Percentiles rank a stretch among this genome's conserved stretches.
These are phyloP conservation scores for Thryonomys swinderianus DNA, from an alignment of 2,113 vertebrate species.

Conservation along the genomic window DNA sequence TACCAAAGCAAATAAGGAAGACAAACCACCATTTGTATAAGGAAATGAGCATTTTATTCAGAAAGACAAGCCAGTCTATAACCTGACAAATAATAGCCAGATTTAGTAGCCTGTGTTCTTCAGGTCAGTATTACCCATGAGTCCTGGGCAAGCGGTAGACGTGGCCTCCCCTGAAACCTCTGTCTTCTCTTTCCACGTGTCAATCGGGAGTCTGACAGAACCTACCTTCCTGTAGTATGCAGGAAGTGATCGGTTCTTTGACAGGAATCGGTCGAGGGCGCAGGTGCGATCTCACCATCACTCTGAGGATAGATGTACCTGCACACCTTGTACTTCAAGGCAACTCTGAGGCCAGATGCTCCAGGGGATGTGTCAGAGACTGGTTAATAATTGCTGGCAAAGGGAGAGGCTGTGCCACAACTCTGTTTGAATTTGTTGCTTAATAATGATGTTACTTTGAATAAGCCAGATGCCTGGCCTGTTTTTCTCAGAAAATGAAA, in stretches of 20 bases:
- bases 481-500: not conserved
- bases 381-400: constrained; percentile 13
- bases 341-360: not conserved
- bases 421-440: not conserved
- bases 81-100: not conserved
- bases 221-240: not conserved
- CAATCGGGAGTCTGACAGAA: not conserved
- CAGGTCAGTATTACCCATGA: not conserved
- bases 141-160: not conserved
- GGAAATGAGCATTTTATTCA: not conserved
- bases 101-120: not conserved
- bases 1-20: not conserved
- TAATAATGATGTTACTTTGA: not conserved
- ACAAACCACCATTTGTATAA: not conserved
- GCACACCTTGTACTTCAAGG: not conserved
- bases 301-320: not conserved
- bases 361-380: not conserved
- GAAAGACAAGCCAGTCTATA: not conserved
- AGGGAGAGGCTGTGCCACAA: not conserved
- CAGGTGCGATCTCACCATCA: not conserved
- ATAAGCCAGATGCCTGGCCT: not conserved
- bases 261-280: not conserved
- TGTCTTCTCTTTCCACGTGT: not conserved
- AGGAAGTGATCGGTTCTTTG: not conserved
- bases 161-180: not conserved